A percentile compares a stretch with the other conserved stretches of the same genome.
Conservation (phyloP, 2,797 vertebrate genomes). For the Micromesistius poutassou region DNA sequence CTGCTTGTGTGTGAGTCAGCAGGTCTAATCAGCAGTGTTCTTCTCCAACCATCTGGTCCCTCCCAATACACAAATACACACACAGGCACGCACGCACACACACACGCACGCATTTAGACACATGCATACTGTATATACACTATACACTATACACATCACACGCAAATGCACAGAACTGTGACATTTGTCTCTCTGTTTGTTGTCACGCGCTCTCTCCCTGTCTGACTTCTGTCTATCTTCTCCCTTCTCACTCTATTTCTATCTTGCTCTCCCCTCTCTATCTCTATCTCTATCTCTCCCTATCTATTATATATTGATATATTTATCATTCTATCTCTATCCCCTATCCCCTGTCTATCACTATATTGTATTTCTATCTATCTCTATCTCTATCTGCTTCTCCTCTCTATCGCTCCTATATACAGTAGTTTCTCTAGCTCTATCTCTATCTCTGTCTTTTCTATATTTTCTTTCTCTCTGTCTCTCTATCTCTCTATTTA, state of each 20-base stretch:
- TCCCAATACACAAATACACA: background rate
- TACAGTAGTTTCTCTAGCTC: too few species aligned
- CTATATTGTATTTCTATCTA: too few species aligned
- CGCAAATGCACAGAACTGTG: slow-evolving; percentile 10
- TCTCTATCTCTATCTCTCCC: too few species aligned
- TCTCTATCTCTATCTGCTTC: too few species aligned
- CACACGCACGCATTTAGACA: background rate
- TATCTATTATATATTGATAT: background rate
- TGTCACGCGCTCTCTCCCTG: background rate
- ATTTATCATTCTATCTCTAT: too few species aligned
- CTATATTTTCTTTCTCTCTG: too few species aligned
- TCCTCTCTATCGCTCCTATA: too few species aligned
- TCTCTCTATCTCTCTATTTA: too few species aligned
- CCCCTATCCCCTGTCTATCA: too few species aligned
- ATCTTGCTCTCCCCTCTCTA: background rate
- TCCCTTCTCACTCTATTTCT: too few species aligned
- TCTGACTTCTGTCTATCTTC: background rate
- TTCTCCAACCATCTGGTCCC: background rate
- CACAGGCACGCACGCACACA: background rate
- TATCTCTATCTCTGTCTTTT: too few species aligned
- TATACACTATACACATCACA: background rate
- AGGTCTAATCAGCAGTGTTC: background rate
- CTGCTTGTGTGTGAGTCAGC: background rate
- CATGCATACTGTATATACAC: background rate
- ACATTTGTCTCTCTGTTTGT: slow-evolving; percentile 35